phyloP scores from a whole-genome alignment of 2,888 invertebrate genomes.

The Choristoneura rosaceana region DNA sequence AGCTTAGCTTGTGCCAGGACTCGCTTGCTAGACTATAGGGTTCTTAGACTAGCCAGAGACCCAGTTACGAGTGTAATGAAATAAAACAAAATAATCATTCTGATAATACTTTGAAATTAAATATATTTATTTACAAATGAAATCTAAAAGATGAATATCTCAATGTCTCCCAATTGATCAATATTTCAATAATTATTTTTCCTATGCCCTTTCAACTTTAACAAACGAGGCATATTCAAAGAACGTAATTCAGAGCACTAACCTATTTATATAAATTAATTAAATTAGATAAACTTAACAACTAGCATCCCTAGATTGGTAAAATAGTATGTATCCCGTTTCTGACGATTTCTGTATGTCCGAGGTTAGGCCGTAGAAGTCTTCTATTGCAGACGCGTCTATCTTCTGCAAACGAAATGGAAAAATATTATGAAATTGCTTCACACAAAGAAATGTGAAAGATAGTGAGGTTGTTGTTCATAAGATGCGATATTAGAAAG shows the following conservation, averaged over 20 bases:
- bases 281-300: conserved; percentile 83
- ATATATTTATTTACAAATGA: conserved; percentile 75
- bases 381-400: conserved; percentile 99
- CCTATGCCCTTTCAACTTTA: conserved; percentile 79
- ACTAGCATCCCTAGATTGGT: conserved; percentile 94
- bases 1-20: too few species aligned
- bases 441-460: background rate
- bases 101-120: conserved; percentile 67
- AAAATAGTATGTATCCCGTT: conserved; percentile 99
- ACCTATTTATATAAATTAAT: conserved; percentile 79
- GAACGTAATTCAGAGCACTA: conserved; percentile 73
- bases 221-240: conserved; percentile 76
- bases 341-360: conserved; percentile 99
- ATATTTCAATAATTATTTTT: conserved; percentile 68
- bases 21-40: too few species aligned
- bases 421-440: background rate
- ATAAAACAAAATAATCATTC: conserved; percentile 21
- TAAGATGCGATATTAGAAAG: too few species aligned
- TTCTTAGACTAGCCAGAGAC: too few species aligned
- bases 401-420: conserved; percentile 92
- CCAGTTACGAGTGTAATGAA: too few species aligned
- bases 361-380: conserved; percentile 99
- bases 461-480: background rate
- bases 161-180: conserved; percentile 68
- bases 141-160: conserved; percentile 64